Base-by-base conservation (phyloP, 1,140 invertebrate genomes). In the Magallana gigas region DNA sequence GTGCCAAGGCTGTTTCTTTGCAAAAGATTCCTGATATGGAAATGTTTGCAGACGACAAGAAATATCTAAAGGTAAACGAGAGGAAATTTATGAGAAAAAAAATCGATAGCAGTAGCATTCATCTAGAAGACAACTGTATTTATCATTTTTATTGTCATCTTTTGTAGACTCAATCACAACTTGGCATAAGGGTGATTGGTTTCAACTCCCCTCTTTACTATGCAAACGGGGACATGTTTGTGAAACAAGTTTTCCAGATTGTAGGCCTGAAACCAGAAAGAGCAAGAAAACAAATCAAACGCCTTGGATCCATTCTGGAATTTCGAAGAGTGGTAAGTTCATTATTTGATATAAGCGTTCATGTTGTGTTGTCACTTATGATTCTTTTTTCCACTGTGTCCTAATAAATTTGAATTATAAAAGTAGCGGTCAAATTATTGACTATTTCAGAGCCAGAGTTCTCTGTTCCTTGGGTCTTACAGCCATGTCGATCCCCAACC, bases 171-270 rank as follows among this genome's bases (percentile, higher is more conserved):
- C 89, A 90, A 48, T 36, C 88, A 3, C 58, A 85, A 71, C 36
- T 86, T 1, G 90, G 90, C 9, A 91, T 93, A 4, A 85, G 87
- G 9, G 86, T 93, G 48, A 81, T 93, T 18, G 84, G 88, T 1
- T 92, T 91, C 87, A 92, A 93, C 82, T 85, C 91, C 1, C 91
- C 92, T 23, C 80, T 93, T 8, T 93, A 93, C 86, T 93, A 91
- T 86, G 92, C 92, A 48, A 93, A 93, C 62, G 91, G 90, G 6
- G 92, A 93, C 59, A 68, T 93, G 11, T 93, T 93, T 87, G 84
- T 93, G 59, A 90, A 89, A 12, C 88, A 92, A 56, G 88, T 93
- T 9, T 90, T 90, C 85, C 85, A 85, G n/a, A 88, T 91, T 29
- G 90, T 91, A 0, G 90, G 88, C 5, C 88, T 90, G 57, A 92